Conservation (phyloP, 2,113 vertebrate genomes). For the Hepsetus odoe region DNA sequence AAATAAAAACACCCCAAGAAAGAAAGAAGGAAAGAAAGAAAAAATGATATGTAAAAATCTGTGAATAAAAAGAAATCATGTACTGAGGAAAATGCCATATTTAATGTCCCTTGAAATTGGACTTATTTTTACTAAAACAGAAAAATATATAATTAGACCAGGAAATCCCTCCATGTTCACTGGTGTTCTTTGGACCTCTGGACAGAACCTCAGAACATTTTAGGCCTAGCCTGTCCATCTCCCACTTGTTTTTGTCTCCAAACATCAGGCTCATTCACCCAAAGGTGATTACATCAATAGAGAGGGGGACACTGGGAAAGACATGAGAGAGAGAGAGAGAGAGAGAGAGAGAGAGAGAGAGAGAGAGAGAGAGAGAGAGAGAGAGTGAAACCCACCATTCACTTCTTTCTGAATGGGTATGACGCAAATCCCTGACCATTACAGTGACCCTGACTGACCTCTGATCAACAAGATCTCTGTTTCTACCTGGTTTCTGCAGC, state of each 20-base stretch:
- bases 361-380: slow-evolving; percentile 19
- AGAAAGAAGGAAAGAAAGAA: too few relatives aligned
- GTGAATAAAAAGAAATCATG: too few relatives aligned
- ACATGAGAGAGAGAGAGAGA: slow-evolving; percentile 19
- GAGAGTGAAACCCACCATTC: slow-evolving; percentile 34
- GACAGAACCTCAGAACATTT: slow-evolving; percentile 24
- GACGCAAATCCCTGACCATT: slow-evolving; percentile 51
- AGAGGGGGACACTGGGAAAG: slow-evolving; percentile 3
- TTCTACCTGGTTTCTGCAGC: slow-evolving; percentile 28
- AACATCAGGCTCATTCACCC: slow-evolving; percentile 33
- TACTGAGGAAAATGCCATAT: too few relatives aligned
- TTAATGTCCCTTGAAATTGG: too few relatives aligned
- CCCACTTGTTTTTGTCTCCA: slow-evolving; percentile 13
- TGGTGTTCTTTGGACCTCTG: slow-evolving; percentile 7
- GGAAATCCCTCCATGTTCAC: slow-evolving; percentile 1
- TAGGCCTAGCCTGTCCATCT: slow-evolving; percentile 39
- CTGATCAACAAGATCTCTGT: slow-evolving; percentile 44
- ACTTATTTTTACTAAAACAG: too few relatives aligned
- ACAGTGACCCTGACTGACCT: slow-evolving; percentile 29
- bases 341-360: slow-evolving; percentile 19
- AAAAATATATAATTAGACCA: too few relatives aligned
- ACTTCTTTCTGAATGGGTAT: slow-evolving; percentile 47
- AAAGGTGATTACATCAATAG: slow-evolving; percentile 39
- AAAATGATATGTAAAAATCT: too few relatives aligned
- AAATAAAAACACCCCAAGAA: too few relatives aligned